Base-by-base conservation (phyloP, 92 coral and sea anemone genomes). In the Montipora capitata region DNA sequence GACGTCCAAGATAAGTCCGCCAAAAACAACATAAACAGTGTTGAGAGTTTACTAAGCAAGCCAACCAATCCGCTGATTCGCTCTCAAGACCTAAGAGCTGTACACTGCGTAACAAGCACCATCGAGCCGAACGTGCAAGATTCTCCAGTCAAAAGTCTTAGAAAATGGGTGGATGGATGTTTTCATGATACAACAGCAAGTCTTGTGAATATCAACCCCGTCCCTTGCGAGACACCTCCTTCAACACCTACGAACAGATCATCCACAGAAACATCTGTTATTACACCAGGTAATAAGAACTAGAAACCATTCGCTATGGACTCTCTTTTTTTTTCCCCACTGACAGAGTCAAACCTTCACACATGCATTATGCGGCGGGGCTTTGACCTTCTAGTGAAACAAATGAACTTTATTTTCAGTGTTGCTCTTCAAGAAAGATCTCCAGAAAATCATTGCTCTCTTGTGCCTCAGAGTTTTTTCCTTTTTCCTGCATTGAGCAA, bases 161-260 rank as follows among this genome's bases (percentile, higher is more conserved):
- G 99, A 83, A 95, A 94, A 77, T 98, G 99, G 99, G 99, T 98
- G 18, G 99, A 98, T 90, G 99, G 99, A 4, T 98, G 99, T 72
- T 98, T 98, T 72, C 94, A 98, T 86, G 87, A 88, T 68, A 78
- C 88, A 63, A 82, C 89, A 49, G 88, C 80, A 44, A 77, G 65
- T 51, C 51, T 78, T 16, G 81, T 85, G 59, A 77, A 93, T 54
- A 48, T 88, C 43, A 86, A 90, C 59, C 85, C 93, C 18, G 84
- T 61, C 44, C 20, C 89, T 68, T 20, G 90, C 57, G 97, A 95
- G 18, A 94, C 98, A 2, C 98, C 98, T 10, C 99, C 99, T 4
- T 89, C 96, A 10, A 95, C 98, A 65, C 98, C 98, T 27, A 93
- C 97, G 2, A 93, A 93, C 48, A 91, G 94, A 51, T 77, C 92